Conservation (phyloP, 2,888 invertebrate genomes). For the Hyposoter dolosus region DNA sequence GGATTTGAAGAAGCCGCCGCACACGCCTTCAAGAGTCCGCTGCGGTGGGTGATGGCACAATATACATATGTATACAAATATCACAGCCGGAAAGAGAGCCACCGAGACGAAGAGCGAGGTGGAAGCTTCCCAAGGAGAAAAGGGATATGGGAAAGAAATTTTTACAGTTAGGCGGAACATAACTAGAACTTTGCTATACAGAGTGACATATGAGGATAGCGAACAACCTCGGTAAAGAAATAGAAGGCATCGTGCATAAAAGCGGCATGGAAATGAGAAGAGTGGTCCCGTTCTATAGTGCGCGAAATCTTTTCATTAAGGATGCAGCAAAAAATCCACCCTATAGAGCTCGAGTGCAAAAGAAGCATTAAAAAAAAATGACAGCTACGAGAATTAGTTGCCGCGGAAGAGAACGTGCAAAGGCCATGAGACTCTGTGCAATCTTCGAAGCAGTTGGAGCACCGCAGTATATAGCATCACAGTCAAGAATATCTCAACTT, state of each 20-base stretch:
- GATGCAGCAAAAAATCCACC: conserved; percentile 39
- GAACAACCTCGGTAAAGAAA: conserved; percentile 36
- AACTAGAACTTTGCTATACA: conserved; percentile 40
- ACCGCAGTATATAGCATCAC: background rate
- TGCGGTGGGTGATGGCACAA: conserved; percentile 48
- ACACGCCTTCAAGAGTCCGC: conserved; percentile 62
- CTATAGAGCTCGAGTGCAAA: conserved; percentile 14
- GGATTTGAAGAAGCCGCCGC: conserved; percentile 76
- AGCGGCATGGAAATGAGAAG: conserved; percentile 34
- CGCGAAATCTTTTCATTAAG: conserved; percentile 67
- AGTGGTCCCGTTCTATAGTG: conserved; percentile 6
- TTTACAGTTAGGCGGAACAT: conserved; percentile 53
- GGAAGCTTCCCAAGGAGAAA: conserved; percentile 52
- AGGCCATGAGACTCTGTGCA: background rate
- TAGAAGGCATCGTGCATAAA: conserved; percentile 43
- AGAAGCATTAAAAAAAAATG: background rate
- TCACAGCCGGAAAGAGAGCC: conserved; percentile 23
- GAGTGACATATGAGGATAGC: conserved; percentile 35
- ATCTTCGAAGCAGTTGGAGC: conserved; percentile 18
- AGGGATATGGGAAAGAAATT: conserved; percentile 61
- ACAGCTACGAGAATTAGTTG: conserved; percentile 22
- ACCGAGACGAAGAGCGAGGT: conserved; percentile 57
- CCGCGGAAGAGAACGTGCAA: conserved; percentile 28
- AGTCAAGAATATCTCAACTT: conserved; percentile 54
- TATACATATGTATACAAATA: conserved; percentile 12